Conservation (phyloP, 1,140 invertebrate species). For the Rhopalosiphum padi region DNA sequence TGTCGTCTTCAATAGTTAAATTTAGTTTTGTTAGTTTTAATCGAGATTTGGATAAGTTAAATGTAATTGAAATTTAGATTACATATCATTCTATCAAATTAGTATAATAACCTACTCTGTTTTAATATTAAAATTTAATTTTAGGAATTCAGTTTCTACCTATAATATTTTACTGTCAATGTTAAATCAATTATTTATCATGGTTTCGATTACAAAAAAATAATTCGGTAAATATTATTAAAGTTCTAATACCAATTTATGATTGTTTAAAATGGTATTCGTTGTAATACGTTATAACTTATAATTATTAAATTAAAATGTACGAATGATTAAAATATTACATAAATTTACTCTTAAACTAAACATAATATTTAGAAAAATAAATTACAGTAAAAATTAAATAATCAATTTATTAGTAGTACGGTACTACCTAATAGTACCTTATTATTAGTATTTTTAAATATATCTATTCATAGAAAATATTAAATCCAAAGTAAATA, state of each 20-base stretch:
- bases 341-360: background rate
- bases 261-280: background rate
- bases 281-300: background rate
- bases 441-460: no score
- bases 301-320: background rate
- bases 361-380: background rate
- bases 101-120: background rate
- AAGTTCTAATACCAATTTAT: background rate
- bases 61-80: background rate
- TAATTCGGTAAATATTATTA: background rate
- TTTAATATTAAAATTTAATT: slow-evolving; percentile 11
- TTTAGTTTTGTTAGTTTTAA: background rate
- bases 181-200: background rate
- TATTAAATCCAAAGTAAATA: no score
- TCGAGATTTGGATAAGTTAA: background rate
- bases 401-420: no score
- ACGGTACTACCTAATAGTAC: no score
- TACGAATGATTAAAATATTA: background rate
- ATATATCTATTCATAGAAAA: no score
- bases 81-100: background rate
- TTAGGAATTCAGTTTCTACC: background rate
- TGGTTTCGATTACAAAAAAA: background rate
- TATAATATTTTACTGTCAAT: background rate
- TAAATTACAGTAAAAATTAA: no score
- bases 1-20: background rate